Evolutionary conservation across 2,888 invertebrate species (phyloP).

Genomic region (Ptychoptera contaminata): DNA sequence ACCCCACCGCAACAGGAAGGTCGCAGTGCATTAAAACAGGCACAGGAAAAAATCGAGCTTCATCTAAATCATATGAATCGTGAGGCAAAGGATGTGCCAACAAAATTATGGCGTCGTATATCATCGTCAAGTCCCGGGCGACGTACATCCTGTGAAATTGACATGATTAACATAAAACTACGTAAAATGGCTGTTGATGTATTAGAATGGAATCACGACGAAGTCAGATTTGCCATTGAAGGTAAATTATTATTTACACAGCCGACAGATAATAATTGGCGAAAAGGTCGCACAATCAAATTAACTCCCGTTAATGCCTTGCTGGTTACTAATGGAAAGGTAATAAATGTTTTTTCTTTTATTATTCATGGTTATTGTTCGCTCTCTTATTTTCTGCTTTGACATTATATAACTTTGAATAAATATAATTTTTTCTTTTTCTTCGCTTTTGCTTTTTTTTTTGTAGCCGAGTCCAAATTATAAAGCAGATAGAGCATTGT

Average conservation of each 20-base stretch:
- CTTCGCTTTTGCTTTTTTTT: constrained; percentile 8
- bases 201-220: constrained; percentile 87
- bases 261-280: constrained; percentile 83
- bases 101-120: constrained; percentile 79
- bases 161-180: constrained; percentile 76
- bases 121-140: constrained; percentile 53
- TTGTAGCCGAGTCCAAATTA: constrained; percentile 54
- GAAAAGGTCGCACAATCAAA: constrained; percentile 76
- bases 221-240: constrained; percentile 80
- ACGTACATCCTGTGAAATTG: constrained; percentile 65
- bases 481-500: constrained; percentile 43
- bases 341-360: constrained; percentile 27
- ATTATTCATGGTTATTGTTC: neutral
- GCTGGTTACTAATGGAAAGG: constrained; percentile 84
- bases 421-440: neutral
- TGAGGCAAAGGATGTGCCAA: constrained; percentile 79
- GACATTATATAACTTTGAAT: neutral
- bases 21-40: constrained; percentile 67
- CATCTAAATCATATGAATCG: constrained; percentile 90
- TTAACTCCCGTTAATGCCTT: constrained; percentile 77
- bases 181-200: constrained; percentile 89
- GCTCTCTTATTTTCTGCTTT: neutral
- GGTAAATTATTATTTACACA: constrained; percentile 77
- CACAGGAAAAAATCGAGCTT: constrained; percentile 83
- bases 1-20: constrained; percentile 74